These are phyloP conservation scores for Asteroscopus sphinx DNA, from an alignment of 2,888 invertebrate genomes.

Conservation along the genomic window DNA sequence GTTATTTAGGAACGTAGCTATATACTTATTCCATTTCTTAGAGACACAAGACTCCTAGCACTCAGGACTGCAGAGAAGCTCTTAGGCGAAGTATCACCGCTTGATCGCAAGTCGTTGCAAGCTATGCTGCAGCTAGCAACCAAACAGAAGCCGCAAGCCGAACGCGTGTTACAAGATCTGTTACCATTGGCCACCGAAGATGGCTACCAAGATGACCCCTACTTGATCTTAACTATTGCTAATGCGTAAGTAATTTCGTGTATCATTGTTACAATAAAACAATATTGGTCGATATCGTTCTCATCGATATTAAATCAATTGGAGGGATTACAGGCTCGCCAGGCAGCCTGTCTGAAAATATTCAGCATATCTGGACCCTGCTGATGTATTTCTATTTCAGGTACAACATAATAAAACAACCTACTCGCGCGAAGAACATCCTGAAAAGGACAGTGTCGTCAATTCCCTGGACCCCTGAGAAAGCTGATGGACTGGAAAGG, in stretches of 20 bases:
- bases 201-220: conserved; percentile 93
- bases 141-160: conserved; percentile 95
- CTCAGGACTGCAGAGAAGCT: conserved; percentile 94
- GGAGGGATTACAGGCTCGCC: too few species aligned
- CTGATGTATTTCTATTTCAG: conserved; percentile 73
- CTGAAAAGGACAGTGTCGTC: conserved; percentile 95
- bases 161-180: conserved; percentile 94
- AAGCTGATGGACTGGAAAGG: conserved; percentile 97
- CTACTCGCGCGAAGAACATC: conserved; percentile 97
- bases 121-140: conserved; percentile 96
- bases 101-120: conserved; percentile 92
- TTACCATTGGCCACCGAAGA: conserved; percentile 92
- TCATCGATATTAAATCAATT: too few species aligned
- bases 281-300: too few species aligned
- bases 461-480: conserved; percentile 97
- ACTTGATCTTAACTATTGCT: conserved; percentile 95
- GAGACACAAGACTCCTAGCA: conserved; percentile 95
- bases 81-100: conserved; percentile 92
- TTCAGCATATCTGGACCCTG: too few species aligned
- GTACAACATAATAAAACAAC: conserved; percentile 96
- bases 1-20: too few species aligned
- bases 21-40: conserved; percentile 48
- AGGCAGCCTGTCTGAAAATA: too few species aligned
- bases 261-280: too few species aligned
- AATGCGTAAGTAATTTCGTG: conserved; percentile 89